phyloP scores from a whole-genome alignment of 2,113 vertebrate genomes.

The Grantiella picta region DNA sequence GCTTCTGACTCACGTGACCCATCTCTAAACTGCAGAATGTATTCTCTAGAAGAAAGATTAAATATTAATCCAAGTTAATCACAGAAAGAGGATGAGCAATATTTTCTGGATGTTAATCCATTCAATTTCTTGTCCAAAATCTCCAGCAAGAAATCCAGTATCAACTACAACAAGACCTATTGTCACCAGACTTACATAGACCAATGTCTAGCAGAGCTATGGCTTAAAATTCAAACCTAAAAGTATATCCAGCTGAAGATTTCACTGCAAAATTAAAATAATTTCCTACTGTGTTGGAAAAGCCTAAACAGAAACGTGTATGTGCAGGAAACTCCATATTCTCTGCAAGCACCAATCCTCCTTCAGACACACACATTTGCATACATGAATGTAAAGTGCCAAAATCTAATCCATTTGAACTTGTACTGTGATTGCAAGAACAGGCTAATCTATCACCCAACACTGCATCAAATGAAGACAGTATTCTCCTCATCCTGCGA shows the following conservation, averaged over 20 bases:
- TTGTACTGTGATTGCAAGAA: neutral
- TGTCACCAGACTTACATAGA: neutral
- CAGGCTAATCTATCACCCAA: neutral
- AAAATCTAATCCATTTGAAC: neutral
- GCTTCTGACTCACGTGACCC: neutral
- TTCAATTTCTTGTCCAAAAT: neutral
- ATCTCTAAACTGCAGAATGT: neutral
- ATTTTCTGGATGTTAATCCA: neutral
- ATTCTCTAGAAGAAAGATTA: neutral
- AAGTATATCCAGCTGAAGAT: neutral
- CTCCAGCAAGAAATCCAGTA: neutral
- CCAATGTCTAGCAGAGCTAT: neutral
- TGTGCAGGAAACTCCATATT: neutral
- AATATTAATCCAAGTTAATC: neutral
- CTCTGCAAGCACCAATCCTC: neutral
- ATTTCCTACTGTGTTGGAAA: neutral
- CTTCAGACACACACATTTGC: neutral
- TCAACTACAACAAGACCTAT: neutral
- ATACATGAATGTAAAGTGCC: neutral
- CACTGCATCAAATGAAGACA: neutral
- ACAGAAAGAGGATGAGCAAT: neutral
- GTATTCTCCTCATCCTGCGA: neutral
- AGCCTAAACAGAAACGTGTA: neutral
- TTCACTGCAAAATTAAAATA: neutral
- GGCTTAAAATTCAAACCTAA: neutral